These are phyloP conservation scores for Falco punctatus DNA, from an alignment of 2,113 vertebrate species.

Conservation along the genomic window DNA sequence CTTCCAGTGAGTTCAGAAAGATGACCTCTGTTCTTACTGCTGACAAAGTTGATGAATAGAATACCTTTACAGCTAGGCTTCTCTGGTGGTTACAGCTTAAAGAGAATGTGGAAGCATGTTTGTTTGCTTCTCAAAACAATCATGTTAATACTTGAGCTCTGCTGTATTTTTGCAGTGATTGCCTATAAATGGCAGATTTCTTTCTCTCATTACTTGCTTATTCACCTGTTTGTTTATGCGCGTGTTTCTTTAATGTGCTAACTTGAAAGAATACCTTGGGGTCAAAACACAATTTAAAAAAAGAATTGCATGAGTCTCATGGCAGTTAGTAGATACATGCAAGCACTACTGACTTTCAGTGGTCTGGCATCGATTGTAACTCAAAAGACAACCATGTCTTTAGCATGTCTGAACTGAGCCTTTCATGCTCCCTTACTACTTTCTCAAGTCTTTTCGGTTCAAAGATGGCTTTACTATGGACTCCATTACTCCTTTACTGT, in stretches of 20 bases:
- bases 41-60: background rate
- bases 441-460: background rate
- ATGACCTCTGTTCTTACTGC: background rate
- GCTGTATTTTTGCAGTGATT: background rate
- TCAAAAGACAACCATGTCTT: background rate
- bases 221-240: background rate
- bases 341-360: background rate
- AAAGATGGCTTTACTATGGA: background rate
- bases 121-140: background rate
- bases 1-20: background rate
- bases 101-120: background rate
- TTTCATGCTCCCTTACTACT: background rate
- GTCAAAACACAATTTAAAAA: background rate
- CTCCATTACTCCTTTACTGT: background rate
- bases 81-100: background rate
- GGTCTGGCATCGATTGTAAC: background rate
- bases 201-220: background rate
- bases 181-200: background rate
- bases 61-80: background rate
- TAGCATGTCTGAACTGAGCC: background rate
- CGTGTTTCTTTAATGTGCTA: background rate
- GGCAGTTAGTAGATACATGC: background rate
- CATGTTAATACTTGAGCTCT: background rate
- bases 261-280: background rate
- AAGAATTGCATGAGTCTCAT: background rate